Evolutionary conservation across 1,140 invertebrate genomes (phyloP).

Genomic region (Lordiphosa clarofinis): DNA sequence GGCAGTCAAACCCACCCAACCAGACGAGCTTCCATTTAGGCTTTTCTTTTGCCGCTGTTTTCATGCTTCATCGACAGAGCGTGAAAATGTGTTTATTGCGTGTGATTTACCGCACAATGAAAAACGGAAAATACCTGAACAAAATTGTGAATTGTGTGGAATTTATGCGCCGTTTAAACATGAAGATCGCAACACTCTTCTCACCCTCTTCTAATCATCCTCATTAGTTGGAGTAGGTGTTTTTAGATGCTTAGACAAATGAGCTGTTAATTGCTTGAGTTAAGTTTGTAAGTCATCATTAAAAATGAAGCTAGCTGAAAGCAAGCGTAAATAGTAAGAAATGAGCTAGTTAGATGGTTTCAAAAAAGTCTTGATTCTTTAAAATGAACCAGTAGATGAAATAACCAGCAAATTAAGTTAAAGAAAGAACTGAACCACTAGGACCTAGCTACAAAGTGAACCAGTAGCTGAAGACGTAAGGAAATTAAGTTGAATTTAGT

Average conservation of each 20-base stretch:
- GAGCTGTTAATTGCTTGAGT: conserved; percentile 54
- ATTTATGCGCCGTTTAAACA: conserved; percentile 49
- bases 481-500: too few relatives aligned
- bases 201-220: too few relatives aligned
- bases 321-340: conserved; percentile 19
- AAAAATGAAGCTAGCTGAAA: conserved; percentile 30
- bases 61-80: conserved; percentile 60
- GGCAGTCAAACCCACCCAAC: too few relatives aligned
- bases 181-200: conserved; percentile 22
- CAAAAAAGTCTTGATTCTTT: too few relatives aligned
- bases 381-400: too few relatives aligned
- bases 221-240: too few relatives aligned
- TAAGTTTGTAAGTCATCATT: conserved; percentile 14
- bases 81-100: conserved; percentile 64
- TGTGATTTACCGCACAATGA: conserved; percentile 64
- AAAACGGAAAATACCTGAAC: conserved; percentile 29
- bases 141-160: conserved; percentile 20
- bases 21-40: conserved; percentile 1
- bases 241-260: conserved; percentile 31
- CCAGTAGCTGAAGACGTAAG: too few relatives aligned
- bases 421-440: too few relatives aligned
- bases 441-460: too few relatives aligned
- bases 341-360: too few relatives aligned
- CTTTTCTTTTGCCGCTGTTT: conserved; percentile 13
- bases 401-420: too few relatives aligned